phyloP scores from a whole-genome alignment of 1,140 invertebrate genomes.

The Caligus rogercresseyi region DNA sequence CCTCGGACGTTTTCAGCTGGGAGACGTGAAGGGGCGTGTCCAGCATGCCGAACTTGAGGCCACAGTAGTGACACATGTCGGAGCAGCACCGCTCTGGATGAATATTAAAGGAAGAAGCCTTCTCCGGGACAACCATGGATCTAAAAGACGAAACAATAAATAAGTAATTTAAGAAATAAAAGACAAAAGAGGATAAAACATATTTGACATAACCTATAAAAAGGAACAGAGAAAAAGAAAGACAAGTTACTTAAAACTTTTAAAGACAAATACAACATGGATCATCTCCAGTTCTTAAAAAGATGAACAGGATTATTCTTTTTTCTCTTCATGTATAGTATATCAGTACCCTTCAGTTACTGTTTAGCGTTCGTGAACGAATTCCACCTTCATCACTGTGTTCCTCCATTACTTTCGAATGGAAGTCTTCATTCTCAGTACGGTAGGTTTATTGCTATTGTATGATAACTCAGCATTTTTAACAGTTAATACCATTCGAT shows the following conservation, averaged over 20 bases:
- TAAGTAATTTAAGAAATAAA: background rate
- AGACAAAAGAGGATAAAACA: background rate
- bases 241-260: background rate
- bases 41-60: constrained; percentile 59
- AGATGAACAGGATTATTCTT: too few species aligned
- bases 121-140: constrained; percentile 55
- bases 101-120: constrained; percentile 63
- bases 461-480: too few species aligned
- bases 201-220: background rate
- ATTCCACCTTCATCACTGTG: too few species aligned
- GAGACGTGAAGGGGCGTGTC: constrained; percentile 68
- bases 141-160: constrained; percentile 2
- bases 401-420: too few species aligned
- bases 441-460: too few species aligned
- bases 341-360: too few species aligned
- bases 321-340: too few species aligned
- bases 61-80: constrained; percentile 64
- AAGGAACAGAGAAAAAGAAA: background rate
- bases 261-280: background rate
- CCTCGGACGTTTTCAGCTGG: constrained; percentile 55
- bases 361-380: too few species aligned
- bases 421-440: too few species aligned
- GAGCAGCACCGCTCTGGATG: constrained; percentile 55
- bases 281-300: too few species aligned
- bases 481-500: too few species aligned